Evolutionary conservation across 2,113 vertebrate species (phyloP), one percentile per base, ranked within the genome.

Genomic region (Alectura lathami): DNA sequence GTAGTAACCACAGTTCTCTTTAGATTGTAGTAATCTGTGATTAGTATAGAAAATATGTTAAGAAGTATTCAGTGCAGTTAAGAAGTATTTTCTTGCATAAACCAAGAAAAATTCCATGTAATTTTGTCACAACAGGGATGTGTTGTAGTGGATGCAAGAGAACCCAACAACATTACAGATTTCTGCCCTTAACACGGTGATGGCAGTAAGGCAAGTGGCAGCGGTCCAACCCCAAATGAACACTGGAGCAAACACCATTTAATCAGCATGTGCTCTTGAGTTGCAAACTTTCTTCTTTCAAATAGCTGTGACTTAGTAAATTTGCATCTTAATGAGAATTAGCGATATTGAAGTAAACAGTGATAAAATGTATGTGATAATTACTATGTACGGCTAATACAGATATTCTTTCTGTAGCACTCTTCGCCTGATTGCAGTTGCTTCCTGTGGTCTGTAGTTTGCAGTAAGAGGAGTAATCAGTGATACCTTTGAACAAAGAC

Each of bases 261-360:
- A 45, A 16, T 81, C 63, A 59, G 30, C 40, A 9, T 26, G 8
- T 27, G 26, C 38, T 88, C 24, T 34, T 32, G 11, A 86, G 68
- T 51, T 53, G 54, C 60, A 53, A 78, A 86, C 47, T 27, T 78
- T 63, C 50, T 60, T 86, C 34, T 30, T 81, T 68, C 68, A 51
- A 75, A 63, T 75, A 47, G 17, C 42, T 74, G 42, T 48, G 76
- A 43, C 56, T 81, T 36, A 14, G n/a, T 54, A 75, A 70, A 91
- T 88, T 81, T 75, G 34, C 69, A 84, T 78, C 32, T 60, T 51
- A 83, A 83, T 47, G 51, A 93, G 59, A 91, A 86, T 77, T 83
- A 60, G 51, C 56, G 68, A 0, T 86, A 45, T n/a, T 81, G 80
- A 88, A 78, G n/a, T 32, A 72, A 81, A 27, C 24, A 68, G 73